A percentile compares a stretch with the other conserved stretches of the same genome.
These are phyloP conservation scores for Beroe ovata DNA, from an alignment of 37 sponge, comb jelly and placozoan genomes.

Conservation along the genomic window DNA sequence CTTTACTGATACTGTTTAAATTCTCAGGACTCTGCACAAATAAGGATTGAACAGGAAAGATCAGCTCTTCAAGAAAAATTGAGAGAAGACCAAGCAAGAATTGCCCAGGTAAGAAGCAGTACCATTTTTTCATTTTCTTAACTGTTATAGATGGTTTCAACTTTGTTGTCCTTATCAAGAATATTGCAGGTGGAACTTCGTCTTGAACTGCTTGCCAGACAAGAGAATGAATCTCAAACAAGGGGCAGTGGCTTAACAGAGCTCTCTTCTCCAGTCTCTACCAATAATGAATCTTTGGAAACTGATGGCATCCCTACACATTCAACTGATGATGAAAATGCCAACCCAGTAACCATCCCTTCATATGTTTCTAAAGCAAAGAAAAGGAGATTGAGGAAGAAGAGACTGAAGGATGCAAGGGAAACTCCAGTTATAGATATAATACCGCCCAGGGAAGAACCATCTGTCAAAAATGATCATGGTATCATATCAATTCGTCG, in stretches of 20 bases:
- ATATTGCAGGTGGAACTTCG: slow-evolving; percentile 16
- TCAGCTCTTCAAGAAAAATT: neutral
- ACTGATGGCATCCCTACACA: neutral
- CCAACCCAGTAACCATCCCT: neutral
- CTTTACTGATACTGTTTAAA: no score
- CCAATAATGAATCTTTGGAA: neutral
- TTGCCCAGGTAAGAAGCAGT: neutral
- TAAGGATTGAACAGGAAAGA: neutral
- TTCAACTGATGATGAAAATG: neutral
- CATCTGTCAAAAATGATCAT: neutral
- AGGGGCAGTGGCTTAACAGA: neutral
- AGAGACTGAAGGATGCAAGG: neutral
- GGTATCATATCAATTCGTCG: slow-evolving; percentile 1
- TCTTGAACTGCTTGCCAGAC: neutral
- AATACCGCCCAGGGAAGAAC: neutral
- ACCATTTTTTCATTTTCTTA: neutral
- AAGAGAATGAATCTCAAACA: neutral
- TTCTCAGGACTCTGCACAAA: neutral
- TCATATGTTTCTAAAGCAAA: neutral
- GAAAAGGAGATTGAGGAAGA: neutral
- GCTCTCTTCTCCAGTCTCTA: neutral
- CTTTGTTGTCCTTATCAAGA: no score
- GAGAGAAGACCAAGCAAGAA: neutral
- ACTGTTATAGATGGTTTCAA: no score
- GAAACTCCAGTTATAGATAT: neutral